Conservation (phyloP, 2,113 vertebrate genomes). For the Plestiodon gilberti region DNA sequence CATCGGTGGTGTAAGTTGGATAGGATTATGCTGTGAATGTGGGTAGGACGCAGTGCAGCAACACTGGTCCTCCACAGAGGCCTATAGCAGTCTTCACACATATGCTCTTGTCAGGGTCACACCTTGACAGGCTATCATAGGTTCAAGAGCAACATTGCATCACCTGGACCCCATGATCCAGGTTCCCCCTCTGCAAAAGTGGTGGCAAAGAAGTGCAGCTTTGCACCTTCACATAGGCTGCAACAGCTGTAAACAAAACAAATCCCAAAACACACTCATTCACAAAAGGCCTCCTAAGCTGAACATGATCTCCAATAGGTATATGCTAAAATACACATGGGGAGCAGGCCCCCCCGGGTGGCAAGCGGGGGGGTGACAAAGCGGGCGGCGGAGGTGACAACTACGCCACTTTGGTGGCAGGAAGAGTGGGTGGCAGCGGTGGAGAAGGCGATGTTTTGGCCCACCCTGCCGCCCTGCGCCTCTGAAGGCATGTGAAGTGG, state of each 20-base stretch:
- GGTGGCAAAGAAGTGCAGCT: background rate
- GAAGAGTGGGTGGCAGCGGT: too few species aligned
- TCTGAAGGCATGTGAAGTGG: too few species aligned
- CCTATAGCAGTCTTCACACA: background rate
- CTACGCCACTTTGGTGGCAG: too few species aligned
- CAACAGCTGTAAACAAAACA: background rate
- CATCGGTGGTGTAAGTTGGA: too few species aligned
- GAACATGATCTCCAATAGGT: background rate
- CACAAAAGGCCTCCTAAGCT: too few species aligned
- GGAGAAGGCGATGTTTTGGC: too few species aligned
- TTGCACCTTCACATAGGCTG: background rate
- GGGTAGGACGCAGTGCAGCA: background rate
- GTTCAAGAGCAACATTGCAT: background rate
- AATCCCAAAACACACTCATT: background rate
- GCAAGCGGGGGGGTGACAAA: too few species aligned
- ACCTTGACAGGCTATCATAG: background rate
- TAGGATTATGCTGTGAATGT: too few species aligned
- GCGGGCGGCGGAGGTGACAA: too few species aligned
- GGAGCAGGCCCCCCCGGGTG: too few species aligned
- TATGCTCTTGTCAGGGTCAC: background rate
- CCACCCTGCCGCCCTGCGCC: too few species aligned
- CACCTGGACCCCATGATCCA: background rate
- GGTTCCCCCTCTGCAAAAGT: background rate
- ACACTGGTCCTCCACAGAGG: background rate
- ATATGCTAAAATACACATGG: background rate